A percentile compares a stretch with the other conserved stretches of the same genome.
Conservation (phyloP, 2,888 invertebrate genomes). For the Synanthedon andrenaeformis region DNA sequence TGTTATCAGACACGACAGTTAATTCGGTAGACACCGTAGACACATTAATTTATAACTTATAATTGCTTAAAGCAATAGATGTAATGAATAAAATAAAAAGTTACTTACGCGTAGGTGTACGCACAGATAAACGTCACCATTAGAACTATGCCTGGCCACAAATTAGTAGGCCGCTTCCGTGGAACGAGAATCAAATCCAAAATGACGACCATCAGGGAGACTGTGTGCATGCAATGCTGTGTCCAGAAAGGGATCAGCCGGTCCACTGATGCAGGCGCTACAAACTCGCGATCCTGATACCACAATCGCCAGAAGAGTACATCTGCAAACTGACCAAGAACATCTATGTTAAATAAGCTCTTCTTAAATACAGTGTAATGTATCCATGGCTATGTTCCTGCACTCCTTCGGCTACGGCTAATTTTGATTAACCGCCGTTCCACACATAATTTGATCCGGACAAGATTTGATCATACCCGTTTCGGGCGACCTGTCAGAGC, state of each 20-base stretch:
- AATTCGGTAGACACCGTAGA: no score
- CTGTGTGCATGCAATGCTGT: conserved; percentile 52
- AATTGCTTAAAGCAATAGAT: no score
- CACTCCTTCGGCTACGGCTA: no score
- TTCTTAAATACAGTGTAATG: no score
- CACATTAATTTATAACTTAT: no score
- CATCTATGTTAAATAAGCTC: neutral
- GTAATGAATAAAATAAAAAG: no score
- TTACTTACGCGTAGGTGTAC: conserved; percentile 38
- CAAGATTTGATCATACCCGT: no score
- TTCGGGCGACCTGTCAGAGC: no score
- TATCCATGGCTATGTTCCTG: no score
- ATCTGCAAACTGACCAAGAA: conserved; percentile 39
- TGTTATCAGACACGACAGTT: no score
- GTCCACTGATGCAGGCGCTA: conserved; percentile 35
- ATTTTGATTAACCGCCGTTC: no score
- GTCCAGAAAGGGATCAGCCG: conserved; percentile 39
- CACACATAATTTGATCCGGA: neutral
- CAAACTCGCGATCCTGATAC: conserved; percentile 33
- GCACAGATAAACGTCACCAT: conserved; percentile 22
- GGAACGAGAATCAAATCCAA: conserved; percentile 39
- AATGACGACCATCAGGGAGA: conserved; percentile 33
- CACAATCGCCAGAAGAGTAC: conserved; percentile 52
- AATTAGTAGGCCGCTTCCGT: conserved; percentile 31
- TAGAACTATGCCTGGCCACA: conserved; percentile 20